Base-by-base conservation (phyloP, 2,113 vertebrate genomes). In the Takifugu bimaculatus region DNA sequence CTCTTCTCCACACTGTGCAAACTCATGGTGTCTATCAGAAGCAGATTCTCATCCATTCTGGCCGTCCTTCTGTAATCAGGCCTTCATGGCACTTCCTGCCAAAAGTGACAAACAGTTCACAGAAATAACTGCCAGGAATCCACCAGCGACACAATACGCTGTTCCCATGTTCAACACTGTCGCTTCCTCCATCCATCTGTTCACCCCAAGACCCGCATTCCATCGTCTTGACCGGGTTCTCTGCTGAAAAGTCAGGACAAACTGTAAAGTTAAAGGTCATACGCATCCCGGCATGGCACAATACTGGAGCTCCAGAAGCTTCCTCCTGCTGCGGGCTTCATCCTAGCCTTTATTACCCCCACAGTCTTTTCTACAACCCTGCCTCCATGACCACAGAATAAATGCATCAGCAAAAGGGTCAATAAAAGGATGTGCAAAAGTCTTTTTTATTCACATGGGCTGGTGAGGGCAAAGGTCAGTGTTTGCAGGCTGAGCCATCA, bases 361-460 rank as follows among this genome's bases (percentile, higher is more conserved):
- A 20, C 20, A 20, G 20, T 39, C 35, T 39, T 39, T 29, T 51
- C 47, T 32, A 4, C 63, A 63, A 25, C 53, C 51, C 58, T 72
- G 61, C 66, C 47, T 65, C 50, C 52, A 60, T 72, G 55, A 39
- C 35, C 35, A 10, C 35, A 39, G 9, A 39, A 39, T 39, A 39
- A 39, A 39, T 10, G 11, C 35, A 39, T 39, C 35, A 10, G 35
- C 35, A 39, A 11, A 11, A 39, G 35, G 35, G 11, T 11, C 11
- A 39, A 39, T 39, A 10, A 39, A 39, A 13, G 6, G 45, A 14
- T 28, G 48, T 25, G 28, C 58, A 45, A 13, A 50, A 5, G 9
- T 47, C 49, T 84, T 53, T 76, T 86, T 75, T 78, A 80, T 87
- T 79, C 77, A 80, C 77, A 72, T 61, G 4, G 26, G 56, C 48